A percentile compares a stretch with the other conserved stretches of the same genome.
Evolutionary conservation across 2,113 vertebrate species (phyloP).

Genomic region (Loxodonta africana): DNA sequence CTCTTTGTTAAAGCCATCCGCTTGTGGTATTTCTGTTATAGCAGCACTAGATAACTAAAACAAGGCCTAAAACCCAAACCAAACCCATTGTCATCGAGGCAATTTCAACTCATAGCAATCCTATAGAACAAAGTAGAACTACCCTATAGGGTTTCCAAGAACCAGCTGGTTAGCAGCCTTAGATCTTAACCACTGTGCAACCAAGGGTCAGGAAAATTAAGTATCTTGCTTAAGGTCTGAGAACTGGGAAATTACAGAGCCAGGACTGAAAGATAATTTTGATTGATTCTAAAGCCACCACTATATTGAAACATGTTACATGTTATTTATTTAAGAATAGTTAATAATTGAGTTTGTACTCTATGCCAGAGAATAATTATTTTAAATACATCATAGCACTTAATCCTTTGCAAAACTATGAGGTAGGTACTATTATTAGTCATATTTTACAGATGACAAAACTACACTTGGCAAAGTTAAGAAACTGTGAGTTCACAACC

Average conservation of each 20-base stretch:
- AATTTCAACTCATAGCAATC: too few species aligned
- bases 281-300: not conserved
- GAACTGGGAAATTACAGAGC: not conserved
- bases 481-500: not conserved
- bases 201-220: not conserved
- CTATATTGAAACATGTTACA: not conserved
- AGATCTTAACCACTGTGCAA: not conserved
- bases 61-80: too few species aligned
- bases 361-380: not conserved
- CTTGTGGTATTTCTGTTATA: too few species aligned
- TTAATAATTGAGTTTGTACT: not conserved
- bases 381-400: not conserved
- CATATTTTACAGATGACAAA: constrained; percentile 12
- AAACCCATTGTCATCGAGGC: too few species aligned
- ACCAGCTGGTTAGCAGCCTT: too few species aligned
- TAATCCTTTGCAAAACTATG: not conserved
- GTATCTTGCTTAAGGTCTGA: not conserved
- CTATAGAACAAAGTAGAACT: too few species aligned
- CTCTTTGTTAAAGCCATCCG: too few species aligned
- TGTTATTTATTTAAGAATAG: not conserved
- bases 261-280: not conserved
- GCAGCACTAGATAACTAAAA: too few species aligned
- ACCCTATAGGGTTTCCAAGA: too few species aligned
- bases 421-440: not conserved
- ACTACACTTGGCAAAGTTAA: not conserved